Conservation (phyloP, 2,797 vertebrate genomes). For the Nasua narica region DNA sequence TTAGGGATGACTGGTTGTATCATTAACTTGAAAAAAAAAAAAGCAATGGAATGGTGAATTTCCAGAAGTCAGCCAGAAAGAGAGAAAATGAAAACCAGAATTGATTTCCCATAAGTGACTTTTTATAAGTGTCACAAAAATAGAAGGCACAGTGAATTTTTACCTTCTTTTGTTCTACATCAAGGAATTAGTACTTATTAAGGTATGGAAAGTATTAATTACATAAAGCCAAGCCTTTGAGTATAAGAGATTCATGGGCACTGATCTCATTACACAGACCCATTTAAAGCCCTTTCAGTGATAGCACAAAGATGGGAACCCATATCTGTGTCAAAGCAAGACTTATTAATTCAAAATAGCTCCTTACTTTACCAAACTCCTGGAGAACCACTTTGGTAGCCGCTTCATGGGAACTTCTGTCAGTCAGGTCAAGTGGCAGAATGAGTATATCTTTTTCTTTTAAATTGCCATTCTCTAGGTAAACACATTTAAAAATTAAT, state of each 20-base stretch:
- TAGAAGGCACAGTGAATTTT: not conserved
- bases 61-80: slow-evolving; percentile 32
- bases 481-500: slow-evolving; percentile 50
- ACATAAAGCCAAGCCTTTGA: not conserved
- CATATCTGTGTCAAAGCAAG: not conserved
- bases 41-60: not conserved
- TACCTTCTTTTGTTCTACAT: not conserved
- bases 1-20: not conserved
- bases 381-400: slow-evolving; percentile 88
- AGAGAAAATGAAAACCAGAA: slow-evolving; percentile 19
- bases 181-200: not conserved
- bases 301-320: not conserved
- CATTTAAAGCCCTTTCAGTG: not conserved
- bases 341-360: not conserved
- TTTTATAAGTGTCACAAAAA: slow-evolving; percentile 27
- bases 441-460: slow-evolving; percentile 90
- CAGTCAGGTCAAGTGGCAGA: slow-evolving; percentile 92
- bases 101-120: slow-evolving; percentile 5
- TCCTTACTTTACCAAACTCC: slow-evolving; percentile 92
- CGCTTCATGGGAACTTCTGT: slow-evolving; percentile 86
- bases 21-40: not conserved
- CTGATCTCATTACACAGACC: not conserved
- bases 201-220: not conserved
- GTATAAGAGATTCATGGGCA: not conserved
- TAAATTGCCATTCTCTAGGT: slow-evolving; percentile 87